phyloP scores from a whole-genome alignment of 2,888 invertebrate species.

The Andricus curvator region DNA sequence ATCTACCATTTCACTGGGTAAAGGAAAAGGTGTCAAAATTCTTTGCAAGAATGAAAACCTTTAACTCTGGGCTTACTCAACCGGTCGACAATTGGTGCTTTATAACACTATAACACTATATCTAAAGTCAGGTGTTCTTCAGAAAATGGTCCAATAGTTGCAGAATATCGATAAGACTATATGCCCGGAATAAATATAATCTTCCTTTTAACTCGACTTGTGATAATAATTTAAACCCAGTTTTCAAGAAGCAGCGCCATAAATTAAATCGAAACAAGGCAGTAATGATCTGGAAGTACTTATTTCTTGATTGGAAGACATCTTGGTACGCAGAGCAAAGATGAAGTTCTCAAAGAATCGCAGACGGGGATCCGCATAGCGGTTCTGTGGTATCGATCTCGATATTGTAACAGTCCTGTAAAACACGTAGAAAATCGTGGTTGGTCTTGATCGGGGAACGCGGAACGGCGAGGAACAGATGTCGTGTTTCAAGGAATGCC shows the following conservation, averaged over 20 bases:
- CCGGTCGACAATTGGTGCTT: no score
- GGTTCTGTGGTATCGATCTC: conserved; percentile 61
- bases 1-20: no score
- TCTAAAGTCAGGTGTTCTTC: no score
- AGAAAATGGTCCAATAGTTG: no score
- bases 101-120: no score
- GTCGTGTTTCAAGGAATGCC: conserved; percentile 71
- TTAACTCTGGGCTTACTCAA: no score
- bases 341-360: conserved; percentile 40
- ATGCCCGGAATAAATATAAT: neutral
- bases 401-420: conserved; percentile 55
- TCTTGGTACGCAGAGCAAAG: conserved; percentile 27
- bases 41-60: no score
- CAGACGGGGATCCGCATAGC: conserved; percentile 36
- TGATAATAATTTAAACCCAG: conserved; percentile 22
- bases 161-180: neutral
- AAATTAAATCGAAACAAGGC: conserved; percentile 38
- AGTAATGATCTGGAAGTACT: conserved; percentile 36
- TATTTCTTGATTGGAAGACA: conserved; percentile 38
- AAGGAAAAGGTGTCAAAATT: no score
- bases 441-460: conserved; percentile 64
- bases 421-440: conserved; percentile 53
- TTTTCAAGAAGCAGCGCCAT: conserved; percentile 38
- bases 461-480: conserved; percentile 73
- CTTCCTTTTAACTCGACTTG: conserved; percentile 4